Conservation (phyloP, 2,113 vertebrate genomes). For the Stomatorhinus ivindoensis region DNA sequence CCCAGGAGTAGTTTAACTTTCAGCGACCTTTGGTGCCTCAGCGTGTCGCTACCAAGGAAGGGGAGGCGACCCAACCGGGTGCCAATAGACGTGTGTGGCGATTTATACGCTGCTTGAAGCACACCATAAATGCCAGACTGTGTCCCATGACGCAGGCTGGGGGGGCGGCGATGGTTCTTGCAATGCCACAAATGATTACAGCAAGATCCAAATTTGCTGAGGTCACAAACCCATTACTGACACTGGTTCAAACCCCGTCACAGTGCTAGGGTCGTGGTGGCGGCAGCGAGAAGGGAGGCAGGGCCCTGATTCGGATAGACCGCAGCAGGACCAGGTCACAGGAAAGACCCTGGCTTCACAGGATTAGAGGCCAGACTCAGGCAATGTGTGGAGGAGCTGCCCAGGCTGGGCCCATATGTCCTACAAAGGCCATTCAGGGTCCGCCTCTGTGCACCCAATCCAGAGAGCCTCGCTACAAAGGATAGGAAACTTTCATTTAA, state of each 20-base stretch:
- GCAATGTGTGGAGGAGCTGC: not conserved
- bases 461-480: not conserved
- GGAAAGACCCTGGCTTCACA: not conserved
- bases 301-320: not conserved
- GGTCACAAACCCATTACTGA: not conserved
- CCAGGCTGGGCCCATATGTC: not conserved
- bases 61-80: not conserved
- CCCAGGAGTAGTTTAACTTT: not conserved
- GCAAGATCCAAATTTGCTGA: not conserved
- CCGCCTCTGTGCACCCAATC: not conserved
- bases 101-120: not conserved
- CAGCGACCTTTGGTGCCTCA: constrained; percentile 1
- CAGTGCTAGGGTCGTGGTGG: not conserved
- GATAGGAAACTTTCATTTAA: constrained; percentile 20
- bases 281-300: not conserved
- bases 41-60: not conserved
- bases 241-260: not conserved
- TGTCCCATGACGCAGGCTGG: not conserved
- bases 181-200: too few species aligned
- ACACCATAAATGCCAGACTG: not conserved
- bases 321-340: not conserved
- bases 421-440: not conserved
- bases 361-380: not conserved
- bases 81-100: not conserved
- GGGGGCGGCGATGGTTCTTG: too few species aligned